phyloP scores from a whole-genome alignment of 2,888 invertebrate genomes.

The Clepsis dumicolana region DNA sequence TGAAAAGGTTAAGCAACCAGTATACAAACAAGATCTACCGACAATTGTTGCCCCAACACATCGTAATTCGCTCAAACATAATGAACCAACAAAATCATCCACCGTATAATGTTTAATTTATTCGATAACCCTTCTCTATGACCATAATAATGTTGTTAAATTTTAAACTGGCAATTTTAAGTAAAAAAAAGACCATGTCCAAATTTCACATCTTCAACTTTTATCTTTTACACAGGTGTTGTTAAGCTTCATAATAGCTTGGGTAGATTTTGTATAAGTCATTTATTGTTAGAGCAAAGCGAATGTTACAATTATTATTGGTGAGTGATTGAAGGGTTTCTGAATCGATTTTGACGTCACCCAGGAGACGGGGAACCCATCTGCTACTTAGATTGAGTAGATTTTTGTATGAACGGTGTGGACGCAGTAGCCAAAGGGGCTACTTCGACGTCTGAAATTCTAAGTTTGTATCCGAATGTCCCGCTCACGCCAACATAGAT shows the following conservation, averaged over 20 bases:
- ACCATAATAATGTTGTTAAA: slow-evolving; percentile 25
- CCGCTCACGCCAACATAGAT: too few relatives aligned
- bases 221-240: neutral
- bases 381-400: neutral
- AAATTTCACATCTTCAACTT: neutral
- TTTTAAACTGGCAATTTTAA: neutral
- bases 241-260: neutral
- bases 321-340: slow-evolving; percentile 20
- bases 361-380: neutral
- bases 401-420: too few relatives aligned
- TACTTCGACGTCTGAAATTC: too few relatives aligned
- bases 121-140: slow-evolving; percentile 36
- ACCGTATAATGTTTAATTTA: slow-evolving; percentile 38
- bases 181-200: neutral
- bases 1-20: too few relatives aligned
- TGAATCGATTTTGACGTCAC: slow-evolving; percentile 21
- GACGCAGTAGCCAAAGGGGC: too few relatives aligned
- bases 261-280: neutral
- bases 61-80: slow-evolving; percentile 28
- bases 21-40: neutral
- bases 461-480: too few relatives aligned
- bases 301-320: slow-evolving; percentile 18
- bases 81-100: slow-evolving; percentile 31
- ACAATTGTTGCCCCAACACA: slow-evolving; percentile 19
- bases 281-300: neutral